phyloP scores from a whole-genome alignment of 2,888 invertebrate genomes.

The Acrobasis repandana region DNA sequence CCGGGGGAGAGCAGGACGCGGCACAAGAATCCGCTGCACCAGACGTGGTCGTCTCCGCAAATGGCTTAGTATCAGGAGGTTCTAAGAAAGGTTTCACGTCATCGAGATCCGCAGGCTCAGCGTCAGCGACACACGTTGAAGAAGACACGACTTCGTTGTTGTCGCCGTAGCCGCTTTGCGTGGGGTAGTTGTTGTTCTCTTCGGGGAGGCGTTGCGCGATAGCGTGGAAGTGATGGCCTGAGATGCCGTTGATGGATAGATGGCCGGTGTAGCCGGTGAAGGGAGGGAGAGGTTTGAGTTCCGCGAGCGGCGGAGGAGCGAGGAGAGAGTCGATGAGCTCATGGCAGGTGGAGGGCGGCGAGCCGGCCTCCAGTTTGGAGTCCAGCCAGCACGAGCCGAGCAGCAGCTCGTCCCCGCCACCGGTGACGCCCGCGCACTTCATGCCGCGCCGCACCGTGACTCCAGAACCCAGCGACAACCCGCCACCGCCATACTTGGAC shows the following conservation, averaged over 20 bases:
- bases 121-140: constrained; percentile 86
- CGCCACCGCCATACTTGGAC: constrained; percentile 79
- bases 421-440: constrained; percentile 80
- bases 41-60: constrained; percentile 73
- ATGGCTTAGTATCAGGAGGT: constrained; percentile 75
- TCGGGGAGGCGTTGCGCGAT: constrained; percentile 90
- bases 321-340: constrained; percentile 89
- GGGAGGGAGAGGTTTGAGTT: constrained; percentile 91
- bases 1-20: constrained; percentile 77
- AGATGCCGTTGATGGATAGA: constrained; percentile 93
- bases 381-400: constrained; percentile 89
- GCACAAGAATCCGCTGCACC: constrained; percentile 85
- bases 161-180: constrained; percentile 83
- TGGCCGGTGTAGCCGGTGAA: constrained; percentile 94
- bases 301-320: constrained; percentile 87
- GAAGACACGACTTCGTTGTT: constrained; percentile 90
- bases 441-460: constrained; percentile 80
- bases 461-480: constrained; percentile 70
- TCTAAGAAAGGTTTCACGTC: constrained; percentile 85
- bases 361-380: constrained; percentile 77
- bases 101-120: constrained; percentile 83
- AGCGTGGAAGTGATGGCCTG: constrained; percentile 93
- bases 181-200: constrained; percentile 87
- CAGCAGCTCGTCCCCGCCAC: constrained; percentile 85
- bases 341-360: constrained; percentile 72